A percentile compares a stretch with the other conserved stretches of the same genome.
Conservation (phyloP, 1,140 invertebrate genomes). For the Zaprionus davidi region DNA sequence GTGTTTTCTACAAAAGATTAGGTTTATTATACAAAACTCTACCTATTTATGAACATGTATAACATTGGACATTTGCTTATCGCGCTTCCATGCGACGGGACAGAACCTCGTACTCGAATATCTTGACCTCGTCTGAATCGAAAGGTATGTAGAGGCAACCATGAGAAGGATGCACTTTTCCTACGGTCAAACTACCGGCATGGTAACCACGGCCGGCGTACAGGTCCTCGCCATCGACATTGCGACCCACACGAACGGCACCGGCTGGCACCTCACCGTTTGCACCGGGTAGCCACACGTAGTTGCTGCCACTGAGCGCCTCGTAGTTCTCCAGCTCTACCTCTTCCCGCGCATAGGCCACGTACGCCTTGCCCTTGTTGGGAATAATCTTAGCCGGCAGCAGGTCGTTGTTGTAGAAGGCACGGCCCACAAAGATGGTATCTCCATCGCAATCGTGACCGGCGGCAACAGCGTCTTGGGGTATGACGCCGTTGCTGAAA, state of each 20-base stretch:
- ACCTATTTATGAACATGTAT: conserved; percentile 34
- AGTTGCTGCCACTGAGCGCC: conserved; percentile 84
- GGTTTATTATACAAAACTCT: conserved; percentile 41
- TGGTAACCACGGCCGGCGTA: conserved; percentile 88
- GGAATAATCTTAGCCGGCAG: conserved; percentile 92
- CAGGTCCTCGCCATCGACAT: conserved; percentile 86
- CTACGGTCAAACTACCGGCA: conserved; percentile 88
- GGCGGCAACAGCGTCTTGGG: conserved; percentile 87
- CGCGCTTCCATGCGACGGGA: conserved; percentile 54
- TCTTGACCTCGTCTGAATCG: conserved; percentile 87
- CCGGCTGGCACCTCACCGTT: conserved; percentile 85
- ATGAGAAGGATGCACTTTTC: conserved; percentile 90
- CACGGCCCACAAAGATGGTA: conserved; percentile 90
- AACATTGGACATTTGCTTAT: conserved; percentile 27
- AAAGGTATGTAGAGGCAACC: conserved; percentile 89
- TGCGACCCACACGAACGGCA: conserved; percentile 86
- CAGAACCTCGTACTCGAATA: conserved; percentile 73
- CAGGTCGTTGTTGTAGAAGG: conserved; percentile 89
- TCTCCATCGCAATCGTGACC: conserved; percentile 90
- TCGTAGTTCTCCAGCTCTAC: conserved; percentile 76
- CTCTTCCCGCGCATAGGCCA: conserved; percentile 68
- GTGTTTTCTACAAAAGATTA: conserved; percentile 41
- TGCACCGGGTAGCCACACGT: conserved; percentile 84
- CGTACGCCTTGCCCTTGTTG: conserved; percentile 77
- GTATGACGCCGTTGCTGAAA: conserved; percentile 65